These are phyloP conservation scores for Hiodon tergisus DNA, from an alignment of 2,113 vertebrate genomes.

Conservation along the genomic window DNA sequence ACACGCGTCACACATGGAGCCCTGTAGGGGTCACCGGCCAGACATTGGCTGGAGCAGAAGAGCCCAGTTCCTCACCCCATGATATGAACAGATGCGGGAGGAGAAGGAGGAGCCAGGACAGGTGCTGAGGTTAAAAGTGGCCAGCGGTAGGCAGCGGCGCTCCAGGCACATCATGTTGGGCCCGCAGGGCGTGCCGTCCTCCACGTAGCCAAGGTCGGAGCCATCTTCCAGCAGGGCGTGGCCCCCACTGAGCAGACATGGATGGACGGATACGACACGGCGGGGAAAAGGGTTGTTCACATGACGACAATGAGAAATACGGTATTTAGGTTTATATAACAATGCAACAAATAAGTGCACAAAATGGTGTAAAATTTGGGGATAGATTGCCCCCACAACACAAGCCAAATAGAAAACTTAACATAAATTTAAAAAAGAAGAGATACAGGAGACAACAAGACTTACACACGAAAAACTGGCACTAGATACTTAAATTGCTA, in stretches of 20 bases:
- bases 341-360: no score
- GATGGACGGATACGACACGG: neutral
- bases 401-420: no score
- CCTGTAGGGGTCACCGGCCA: neutral
- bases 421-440: no score
- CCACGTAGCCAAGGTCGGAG: slow-evolving; percentile 87
- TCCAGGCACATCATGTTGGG: slow-evolving; percentile 95
- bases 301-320: no score
- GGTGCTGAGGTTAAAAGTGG: slow-evolving; percentile 87
- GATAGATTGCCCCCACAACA: no score
- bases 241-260: slow-evolving; percentile 65
- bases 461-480: no score
- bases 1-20: neutral
- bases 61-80: slow-evolving; percentile 69
- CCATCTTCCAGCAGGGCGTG: slow-evolving; percentile 87
- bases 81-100: slow-evolving; percentile 79
- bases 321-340: no score
- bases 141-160: slow-evolving; percentile 79
- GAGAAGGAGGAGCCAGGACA: slow-evolving; percentile 75
- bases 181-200: slow-evolving; percentile 89
- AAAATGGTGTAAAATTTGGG: no score
- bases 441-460: no score
- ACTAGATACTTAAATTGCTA: neutral
- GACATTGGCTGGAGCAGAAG: neutral
- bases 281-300: neutral